A percentile compares a stretch with the other conserved stretches of the same genome.
Conservation (phyloP, 2,797 vertebrate genomes). For the Gymnoscopelus microlampas region DNA sequence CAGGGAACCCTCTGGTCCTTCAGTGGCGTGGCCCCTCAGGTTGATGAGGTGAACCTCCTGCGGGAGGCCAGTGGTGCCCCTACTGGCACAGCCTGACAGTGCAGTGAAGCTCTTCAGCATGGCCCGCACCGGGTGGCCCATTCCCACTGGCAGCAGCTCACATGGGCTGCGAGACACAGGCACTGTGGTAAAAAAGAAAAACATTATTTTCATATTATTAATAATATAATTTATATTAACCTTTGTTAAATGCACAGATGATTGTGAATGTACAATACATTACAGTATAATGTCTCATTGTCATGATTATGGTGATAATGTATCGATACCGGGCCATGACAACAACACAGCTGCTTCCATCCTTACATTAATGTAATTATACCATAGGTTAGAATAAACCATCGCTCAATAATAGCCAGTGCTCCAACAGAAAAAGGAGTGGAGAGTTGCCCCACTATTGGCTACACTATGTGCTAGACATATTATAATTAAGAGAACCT, state of each 20-base stretch:
- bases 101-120: conserved; percentile 88
- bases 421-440: background rate
- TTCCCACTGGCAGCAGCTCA: conserved; percentile 86
- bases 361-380: too few relatives aligned
- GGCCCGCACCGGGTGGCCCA: conserved; percentile 91
- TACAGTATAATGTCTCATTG: too few relatives aligned
- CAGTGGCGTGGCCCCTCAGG: conserved; percentile 81
- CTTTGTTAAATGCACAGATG: too few relatives aligned
- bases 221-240: too few relatives aligned
- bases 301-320: too few relatives aligned
- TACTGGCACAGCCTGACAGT: conserved; percentile 93
- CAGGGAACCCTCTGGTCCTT: conserved; percentile 62
- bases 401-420: too few relatives aligned
- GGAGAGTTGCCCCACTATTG: conserved; percentile 1
- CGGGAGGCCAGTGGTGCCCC: conserved; percentile 84
- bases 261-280: too few relatives aligned
- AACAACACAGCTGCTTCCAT: too few relatives aligned
- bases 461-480: conserved; percentile 9
- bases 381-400: too few relatives aligned
- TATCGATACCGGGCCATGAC: too few relatives aligned
- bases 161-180: conserved; percentile 84
- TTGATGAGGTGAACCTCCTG: conserved; percentile 96
- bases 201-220: background rate
- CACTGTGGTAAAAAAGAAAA: conserved; percentile 72
- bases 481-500: conserved; percentile 15